phyloP scores from a whole-genome alignment of 1,140 invertebrate genomes.

The Sinella curviseta region DNA sequence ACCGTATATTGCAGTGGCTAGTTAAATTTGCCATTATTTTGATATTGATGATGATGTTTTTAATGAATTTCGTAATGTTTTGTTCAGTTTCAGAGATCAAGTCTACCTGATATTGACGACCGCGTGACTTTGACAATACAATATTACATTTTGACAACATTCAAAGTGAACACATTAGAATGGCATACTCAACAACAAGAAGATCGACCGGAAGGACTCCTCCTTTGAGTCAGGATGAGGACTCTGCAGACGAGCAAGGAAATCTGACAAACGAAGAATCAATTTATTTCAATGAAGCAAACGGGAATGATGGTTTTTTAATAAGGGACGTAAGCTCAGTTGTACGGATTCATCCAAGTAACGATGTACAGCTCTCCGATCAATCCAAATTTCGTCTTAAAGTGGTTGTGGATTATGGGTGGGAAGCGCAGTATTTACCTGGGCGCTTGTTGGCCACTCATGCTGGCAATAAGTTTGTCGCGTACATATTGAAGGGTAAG shows the following conservation, averaged over 20 bases:
- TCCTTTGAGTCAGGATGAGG: conserved; percentile 9
- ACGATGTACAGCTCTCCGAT: conserved; percentile 65
- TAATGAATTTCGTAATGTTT: too few relatives aligned
- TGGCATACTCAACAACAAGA: not conserved
- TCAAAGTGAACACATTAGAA: not conserved
- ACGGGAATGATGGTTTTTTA: conserved; percentile 40
- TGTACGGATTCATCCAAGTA: conserved; percentile 63
- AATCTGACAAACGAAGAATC: not conserved
- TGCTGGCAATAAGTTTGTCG: conserved; percentile 78
- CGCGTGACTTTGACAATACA: too few relatives aligned
- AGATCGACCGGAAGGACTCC: not conserved
- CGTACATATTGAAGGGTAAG: conserved; percentile 85
- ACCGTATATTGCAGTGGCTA: too few relatives aligned
- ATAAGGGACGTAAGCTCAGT: conserved; percentile 25
- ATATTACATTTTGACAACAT: not conserved
- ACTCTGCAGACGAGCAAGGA: conserved; percentile 1
- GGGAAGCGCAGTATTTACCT: conserved; percentile 81
- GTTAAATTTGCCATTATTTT: too few relatives aligned
- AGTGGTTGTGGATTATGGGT: conserved; percentile 87
- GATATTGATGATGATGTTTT: too few relatives aligned
- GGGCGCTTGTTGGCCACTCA: conserved; percentile 88
- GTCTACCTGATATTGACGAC: too few relatives aligned
- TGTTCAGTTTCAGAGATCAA: too few relatives aligned
- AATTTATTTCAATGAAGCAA: conserved; percentile 41
- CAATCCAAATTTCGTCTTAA: conserved; percentile 87